phyloP scores from a whole-genome alignment of 2,797 vertebrate species.

The Acridotheres tristis region DNA sequence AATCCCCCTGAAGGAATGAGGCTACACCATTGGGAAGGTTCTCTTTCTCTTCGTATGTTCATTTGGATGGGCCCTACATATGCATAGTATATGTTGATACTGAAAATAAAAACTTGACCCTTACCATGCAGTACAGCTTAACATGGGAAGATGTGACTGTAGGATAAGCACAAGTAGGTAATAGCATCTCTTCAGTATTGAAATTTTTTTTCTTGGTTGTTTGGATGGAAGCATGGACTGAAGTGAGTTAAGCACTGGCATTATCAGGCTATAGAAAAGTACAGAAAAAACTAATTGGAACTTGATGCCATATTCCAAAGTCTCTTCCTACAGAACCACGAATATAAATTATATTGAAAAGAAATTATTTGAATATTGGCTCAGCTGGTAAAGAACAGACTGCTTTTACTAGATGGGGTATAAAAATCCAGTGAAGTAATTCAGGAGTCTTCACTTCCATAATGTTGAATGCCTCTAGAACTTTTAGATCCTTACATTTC shows the following conservation, averaged over 20 bases:
- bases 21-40: background rate
- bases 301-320: background rate
- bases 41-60: accelerated
- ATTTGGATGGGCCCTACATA: background rate
- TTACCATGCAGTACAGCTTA: background rate
- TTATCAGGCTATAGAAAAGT: background rate
- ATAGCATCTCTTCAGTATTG: background rate
- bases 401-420: background rate
- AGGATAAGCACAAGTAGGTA: background rate
- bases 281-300: background rate
- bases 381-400: background rate
- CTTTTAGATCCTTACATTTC: background rate
- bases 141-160: background rate
- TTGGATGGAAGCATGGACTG: background rate
- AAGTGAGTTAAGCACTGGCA: background rate
- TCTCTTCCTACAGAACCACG: background rate
- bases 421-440: background rate
- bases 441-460: background rate
- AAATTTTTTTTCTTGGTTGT: background rate
- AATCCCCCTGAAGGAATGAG: background rate
- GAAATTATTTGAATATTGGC: background rate
- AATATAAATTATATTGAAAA: background rate
- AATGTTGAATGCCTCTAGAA: background rate
- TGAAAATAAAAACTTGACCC: background rate
- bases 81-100: accelerated